These are phyloP conservation scores for Drosophila histrio DNA, from an alignment of 2,888 invertebrate genomes.

Conservation along the genomic window DNA sequence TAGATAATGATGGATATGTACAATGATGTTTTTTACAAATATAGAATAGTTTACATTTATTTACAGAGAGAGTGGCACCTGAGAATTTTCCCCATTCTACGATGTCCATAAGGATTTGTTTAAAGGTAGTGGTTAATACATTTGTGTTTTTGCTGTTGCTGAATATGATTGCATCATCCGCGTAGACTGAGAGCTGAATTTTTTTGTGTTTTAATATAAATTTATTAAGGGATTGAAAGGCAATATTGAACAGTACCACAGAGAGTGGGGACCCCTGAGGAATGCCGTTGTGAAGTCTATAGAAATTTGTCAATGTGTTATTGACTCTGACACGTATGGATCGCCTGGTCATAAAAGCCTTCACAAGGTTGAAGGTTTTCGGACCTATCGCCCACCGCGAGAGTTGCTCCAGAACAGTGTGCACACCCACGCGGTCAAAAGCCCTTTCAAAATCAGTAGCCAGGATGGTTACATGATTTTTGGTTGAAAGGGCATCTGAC, in stretches of 20 bases:
- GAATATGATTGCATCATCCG: slow-evolving; percentile 16
- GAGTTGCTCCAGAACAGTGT: too few relatives aligned
- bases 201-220: slow-evolving; percentile 22
- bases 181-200: slow-evolving; percentile 7
- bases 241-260: slow-evolving; percentile 31
- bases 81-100: slow-evolving; percentile 7
- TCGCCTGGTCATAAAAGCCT: too few relatives aligned
- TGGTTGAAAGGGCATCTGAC: too few relatives aligned
- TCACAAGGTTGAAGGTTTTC: too few relatives aligned
- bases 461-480: too few relatives aligned
- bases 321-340: too few relatives aligned
- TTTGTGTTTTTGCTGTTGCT: slow-evolving; percentile 20
- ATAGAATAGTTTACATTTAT: slow-evolving; percentile 25
- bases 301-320: too few relatives aligned
- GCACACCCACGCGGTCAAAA: too few relatives aligned
- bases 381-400: too few relatives aligned
- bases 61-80: slow-evolving; percentile 18
- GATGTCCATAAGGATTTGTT: slow-evolving; percentile 8
- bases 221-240: slow-evolving; percentile 22
- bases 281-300: slow-evolving; percentile 23
- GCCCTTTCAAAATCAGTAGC: too few relatives aligned
- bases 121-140: slow-evolving; percentile 2
- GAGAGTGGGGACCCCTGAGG: too few relatives aligned
- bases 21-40: slow-evolving; percentile 27
- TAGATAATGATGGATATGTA: slow-evolving; percentile 9